A percentile compares a stretch with the other conserved stretches of the same genome.
phyloP scores from a whole-genome alignment of 2,888 invertebrate genomes.

The Limenitis camilla region DNA sequence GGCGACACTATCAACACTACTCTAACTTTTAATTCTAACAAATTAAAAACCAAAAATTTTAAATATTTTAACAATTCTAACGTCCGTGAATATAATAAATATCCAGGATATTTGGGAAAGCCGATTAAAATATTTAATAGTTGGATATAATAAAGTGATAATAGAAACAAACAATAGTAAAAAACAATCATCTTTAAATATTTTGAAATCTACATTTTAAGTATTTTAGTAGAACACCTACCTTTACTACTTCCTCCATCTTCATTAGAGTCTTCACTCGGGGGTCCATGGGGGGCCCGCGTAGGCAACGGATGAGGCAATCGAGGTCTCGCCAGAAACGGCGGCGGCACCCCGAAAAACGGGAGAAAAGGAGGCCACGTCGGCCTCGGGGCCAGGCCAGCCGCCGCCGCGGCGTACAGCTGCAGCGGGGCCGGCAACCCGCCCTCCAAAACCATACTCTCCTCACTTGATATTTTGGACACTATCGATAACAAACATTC shows the following conservation, averaged over 20 bases:
- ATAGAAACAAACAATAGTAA: too few species aligned
- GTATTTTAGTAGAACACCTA: constrained; percentile 28
- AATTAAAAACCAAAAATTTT: too few species aligned
- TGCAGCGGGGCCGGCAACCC: constrained; percentile 82
- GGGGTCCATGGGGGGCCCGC: constrained; percentile 66
- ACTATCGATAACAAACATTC: constrained; percentile 42
- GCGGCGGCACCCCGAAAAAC: constrained; percentile 76
- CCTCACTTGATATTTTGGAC: constrained; percentile 53
- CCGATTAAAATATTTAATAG: too few species aligned
- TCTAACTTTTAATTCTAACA: neutral
- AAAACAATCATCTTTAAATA: too few species aligned
- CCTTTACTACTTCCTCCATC: constrained; percentile 71
- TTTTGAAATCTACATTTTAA: neutral
- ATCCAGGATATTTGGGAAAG: too few species aligned
- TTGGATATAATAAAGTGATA: too few species aligned
- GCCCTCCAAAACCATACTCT: constrained; percentile 78
- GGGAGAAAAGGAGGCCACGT: constrained; percentile 77
- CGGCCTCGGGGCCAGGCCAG: constrained; percentile 72
- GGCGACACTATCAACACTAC: neutral
- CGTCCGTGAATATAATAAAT: too few species aligned
- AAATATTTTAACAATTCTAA: too few species aligned
- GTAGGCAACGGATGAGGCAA: constrained; percentile 57
- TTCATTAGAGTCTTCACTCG: constrained; percentile 73
- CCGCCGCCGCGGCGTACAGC: constrained; percentile 81
- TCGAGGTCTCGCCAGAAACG: constrained; percentile 67